Evolutionary conservation across 2,797 vertebrate genomes (phyloP).

Genomic region (Chaenodraco wilsoni): DNA sequence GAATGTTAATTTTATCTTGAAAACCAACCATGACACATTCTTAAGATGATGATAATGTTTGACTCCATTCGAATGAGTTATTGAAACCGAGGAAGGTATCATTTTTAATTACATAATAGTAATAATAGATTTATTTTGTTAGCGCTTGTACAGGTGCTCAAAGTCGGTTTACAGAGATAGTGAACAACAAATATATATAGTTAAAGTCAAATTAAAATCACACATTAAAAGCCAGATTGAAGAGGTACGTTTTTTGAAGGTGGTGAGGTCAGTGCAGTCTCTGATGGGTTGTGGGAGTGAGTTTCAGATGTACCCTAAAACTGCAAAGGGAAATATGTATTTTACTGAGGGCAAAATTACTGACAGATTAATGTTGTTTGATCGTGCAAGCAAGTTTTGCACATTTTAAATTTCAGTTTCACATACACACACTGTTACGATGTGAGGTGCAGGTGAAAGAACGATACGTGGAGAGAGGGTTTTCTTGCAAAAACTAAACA

Average conservation of each 20-base stretch:
- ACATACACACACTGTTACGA: not conserved
- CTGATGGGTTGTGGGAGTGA: too few species aligned
- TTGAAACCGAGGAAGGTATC: slow-evolving; percentile 34
- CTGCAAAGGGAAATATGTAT: slow-evolving; percentile 24
- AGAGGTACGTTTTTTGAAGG: too few species aligned
- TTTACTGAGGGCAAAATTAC: slow-evolving; percentile 34
- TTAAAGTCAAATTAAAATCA: too few species aligned
- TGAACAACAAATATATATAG: too few species aligned
- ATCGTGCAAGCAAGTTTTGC: slow-evolving; percentile 29
- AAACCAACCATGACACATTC: slow-evolving; percentile 55
- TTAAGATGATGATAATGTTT: slow-evolving; percentile 44
- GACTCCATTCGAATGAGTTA: slow-evolving; percentile 40
- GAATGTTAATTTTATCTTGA: slow-evolving; percentile 59
- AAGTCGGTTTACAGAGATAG: too few species aligned
- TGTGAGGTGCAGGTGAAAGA: too few species aligned
- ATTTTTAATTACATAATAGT: slow-evolving; percentile 40
- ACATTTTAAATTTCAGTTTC: slow-evolving; percentile 32
- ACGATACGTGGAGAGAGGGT: too few species aligned
- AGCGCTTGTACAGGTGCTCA: too few species aligned
- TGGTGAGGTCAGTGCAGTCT: too few species aligned
- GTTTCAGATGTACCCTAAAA: slow-evolving; percentile 24
- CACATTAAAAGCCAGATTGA: too few species aligned
- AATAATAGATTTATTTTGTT: too few species aligned
- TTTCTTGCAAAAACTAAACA: too few species aligned
- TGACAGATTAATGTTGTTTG: slow-evolving; percentile 51